A percentile compares a stretch with the other conserved stretches of the same genome.
phyloP scores from a whole-genome alignment of 2,113 vertebrate species.

The Lycaon pictus region DNA sequence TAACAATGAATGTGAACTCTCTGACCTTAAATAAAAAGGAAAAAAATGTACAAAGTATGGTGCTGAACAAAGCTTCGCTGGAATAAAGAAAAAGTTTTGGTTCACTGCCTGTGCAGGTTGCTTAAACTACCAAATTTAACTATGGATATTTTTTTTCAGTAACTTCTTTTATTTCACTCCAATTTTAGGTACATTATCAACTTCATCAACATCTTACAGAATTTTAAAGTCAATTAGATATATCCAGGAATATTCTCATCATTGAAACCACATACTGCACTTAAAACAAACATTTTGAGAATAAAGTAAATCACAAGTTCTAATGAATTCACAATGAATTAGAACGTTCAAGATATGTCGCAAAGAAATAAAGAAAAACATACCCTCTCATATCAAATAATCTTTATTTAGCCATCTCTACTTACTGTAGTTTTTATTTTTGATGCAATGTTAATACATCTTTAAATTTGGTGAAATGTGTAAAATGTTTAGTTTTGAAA shows the following conservation, averaged over 20 bases:
- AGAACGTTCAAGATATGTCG: not conserved
- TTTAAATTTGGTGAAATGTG: not conserved
- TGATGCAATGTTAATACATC: not conserved
- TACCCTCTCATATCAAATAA: not conserved
- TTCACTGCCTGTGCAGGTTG: not conserved
- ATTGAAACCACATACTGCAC: not conserved
- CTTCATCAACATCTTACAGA: not conserved
- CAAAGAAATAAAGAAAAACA: not conserved
- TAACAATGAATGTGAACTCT: conserved; percentile 68
- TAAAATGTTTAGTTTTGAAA: not conserved
- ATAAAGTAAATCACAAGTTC: not conserved
- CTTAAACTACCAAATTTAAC: not conserved
- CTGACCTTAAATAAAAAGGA: conserved; percentile 66
- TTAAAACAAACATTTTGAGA: not conserved
- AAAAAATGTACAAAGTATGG: conserved; percentile 47
- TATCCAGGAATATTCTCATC: not conserved
- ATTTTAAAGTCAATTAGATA: not conserved
- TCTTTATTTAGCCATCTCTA: not conserved
- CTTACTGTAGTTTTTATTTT: not conserved
- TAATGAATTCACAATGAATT: not conserved
- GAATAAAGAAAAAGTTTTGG: not conserved
- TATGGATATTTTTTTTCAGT: not conserved
- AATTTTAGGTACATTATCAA: not conserved
- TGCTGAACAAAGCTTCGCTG: conserved; percentile 26
- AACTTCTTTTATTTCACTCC: not conserved